phyloP scores from a whole-genome alignment of 2,888 invertebrate species.

The Harpalus rufipes region DNA sequence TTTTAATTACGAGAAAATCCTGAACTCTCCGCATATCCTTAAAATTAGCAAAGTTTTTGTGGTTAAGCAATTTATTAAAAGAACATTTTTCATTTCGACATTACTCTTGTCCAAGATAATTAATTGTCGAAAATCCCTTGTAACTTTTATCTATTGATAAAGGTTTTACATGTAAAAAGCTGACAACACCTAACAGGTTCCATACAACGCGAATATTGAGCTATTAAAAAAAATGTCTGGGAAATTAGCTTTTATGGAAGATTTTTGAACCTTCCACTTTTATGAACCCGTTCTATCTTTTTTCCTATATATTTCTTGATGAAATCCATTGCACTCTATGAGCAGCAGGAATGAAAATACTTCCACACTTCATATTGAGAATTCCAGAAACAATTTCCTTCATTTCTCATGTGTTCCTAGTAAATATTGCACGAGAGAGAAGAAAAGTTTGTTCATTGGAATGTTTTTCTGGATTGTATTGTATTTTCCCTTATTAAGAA shows the following conservation, averaged over 20 bases:
- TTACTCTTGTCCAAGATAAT: slow-evolving; percentile 27
- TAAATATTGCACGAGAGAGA: slow-evolving; percentile 1
- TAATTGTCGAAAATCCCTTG: background rate
- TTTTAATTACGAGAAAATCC: slow-evolving; percentile 8
- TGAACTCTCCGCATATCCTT: background rate
- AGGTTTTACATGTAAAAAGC: slow-evolving; percentile 11
- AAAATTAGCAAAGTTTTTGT: slow-evolving; percentile 28
- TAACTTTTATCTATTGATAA: slow-evolving; percentile 36
- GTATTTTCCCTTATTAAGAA: too few species aligned
- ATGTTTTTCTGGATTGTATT: too few species aligned
- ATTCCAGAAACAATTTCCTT: background rate
- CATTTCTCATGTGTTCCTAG: background rate
- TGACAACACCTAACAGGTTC: background rate
- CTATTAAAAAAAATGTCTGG: slow-evolving; percentile 7
- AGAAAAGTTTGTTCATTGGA: background rate
- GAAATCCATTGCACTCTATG: background rate
- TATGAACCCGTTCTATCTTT: slow-evolving; percentile 1
- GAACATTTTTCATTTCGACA: slow-evolving; percentile 31
- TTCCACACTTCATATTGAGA: background rate
- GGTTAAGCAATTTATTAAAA: slow-evolving; percentile 28
- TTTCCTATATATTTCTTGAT: background rate
- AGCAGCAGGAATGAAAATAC: background rate
- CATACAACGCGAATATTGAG: background rate
- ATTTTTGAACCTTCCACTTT: slow-evolving; percentile 17
- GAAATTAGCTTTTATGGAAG: slow-evolving; percentile 19